Evolutionary conservation across 2,797 vertebrate genomes (phyloP).

Genomic region (Mus caroli): DNA sequence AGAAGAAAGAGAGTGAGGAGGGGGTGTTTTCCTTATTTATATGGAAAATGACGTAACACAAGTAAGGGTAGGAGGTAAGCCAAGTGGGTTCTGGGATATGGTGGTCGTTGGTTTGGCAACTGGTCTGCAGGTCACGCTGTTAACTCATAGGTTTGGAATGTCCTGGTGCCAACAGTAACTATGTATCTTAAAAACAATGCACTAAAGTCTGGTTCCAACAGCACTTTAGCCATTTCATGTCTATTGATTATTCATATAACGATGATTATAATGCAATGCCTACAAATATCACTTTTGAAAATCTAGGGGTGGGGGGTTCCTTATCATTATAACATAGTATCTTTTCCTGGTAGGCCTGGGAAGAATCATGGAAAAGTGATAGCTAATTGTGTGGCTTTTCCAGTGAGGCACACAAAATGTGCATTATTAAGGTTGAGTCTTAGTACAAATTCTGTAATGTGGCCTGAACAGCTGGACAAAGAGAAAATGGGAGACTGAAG

Average conservation of each 20-base stretch:
- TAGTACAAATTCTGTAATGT: neutral
- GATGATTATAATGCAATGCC: neutral
- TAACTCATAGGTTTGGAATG: no score
- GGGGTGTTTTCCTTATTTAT: no score
- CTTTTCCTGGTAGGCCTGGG: neutral
- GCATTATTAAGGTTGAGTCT: neutral
- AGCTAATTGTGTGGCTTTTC: neutral
- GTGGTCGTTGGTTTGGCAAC: no score
- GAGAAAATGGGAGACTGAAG: neutral
- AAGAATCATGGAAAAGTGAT: neutral
- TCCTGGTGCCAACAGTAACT: no score
- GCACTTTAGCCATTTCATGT: neutral
- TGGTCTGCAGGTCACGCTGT: no score
- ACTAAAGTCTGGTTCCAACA: neutral
- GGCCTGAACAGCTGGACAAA: neutral
- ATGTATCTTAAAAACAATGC: neutral
- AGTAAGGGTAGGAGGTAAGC: no score
- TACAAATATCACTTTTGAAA: slow-evolving; percentile 29
- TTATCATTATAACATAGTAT: neutral
- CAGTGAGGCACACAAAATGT: neutral
- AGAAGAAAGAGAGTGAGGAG: no score
- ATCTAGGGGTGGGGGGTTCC: neutral
- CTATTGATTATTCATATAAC: neutral
- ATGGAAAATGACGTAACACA: no score
- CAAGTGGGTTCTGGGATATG: no score